Evolutionary conservation across 2,797 vertebrate genomes (phyloP).

Genomic region (Argyrosomus regius): DNA sequence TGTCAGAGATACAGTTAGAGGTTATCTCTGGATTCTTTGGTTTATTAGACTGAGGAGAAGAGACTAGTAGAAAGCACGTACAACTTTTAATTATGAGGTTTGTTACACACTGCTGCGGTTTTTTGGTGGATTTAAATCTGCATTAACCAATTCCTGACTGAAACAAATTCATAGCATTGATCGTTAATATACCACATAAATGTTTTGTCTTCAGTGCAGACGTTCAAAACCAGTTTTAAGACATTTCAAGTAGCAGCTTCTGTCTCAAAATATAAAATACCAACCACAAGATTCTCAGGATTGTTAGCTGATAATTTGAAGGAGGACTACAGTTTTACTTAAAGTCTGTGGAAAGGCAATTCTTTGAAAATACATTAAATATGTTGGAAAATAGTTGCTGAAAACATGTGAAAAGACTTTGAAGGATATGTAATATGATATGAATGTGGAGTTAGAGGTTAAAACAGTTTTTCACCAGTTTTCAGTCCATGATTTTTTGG

Average conservation of each 20-base stretch:
- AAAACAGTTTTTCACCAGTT: too few species aligned
- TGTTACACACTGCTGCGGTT: neutral
- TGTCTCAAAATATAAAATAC: too few species aligned
- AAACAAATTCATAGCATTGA: neutral
- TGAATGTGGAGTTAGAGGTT: too few species aligned
- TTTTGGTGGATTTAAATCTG: neutral
- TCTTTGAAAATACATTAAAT: too few species aligned
- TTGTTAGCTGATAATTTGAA: too few species aligned
- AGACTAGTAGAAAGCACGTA: neutral
- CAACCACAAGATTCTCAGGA: too few species aligned
- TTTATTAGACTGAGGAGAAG: neutral
- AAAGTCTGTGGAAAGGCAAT: too few species aligned
- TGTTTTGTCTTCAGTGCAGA: neutral
- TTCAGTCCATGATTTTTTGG: too few species aligned
- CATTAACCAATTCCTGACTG: neutral
- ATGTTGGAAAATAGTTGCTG: too few species aligned
- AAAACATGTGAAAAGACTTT: too few species aligned
- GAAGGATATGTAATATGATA: too few species aligned
- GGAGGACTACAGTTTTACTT: too few species aligned
- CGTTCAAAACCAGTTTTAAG: neutral
- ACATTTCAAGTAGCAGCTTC: neutral
- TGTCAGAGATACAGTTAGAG: slow-evolving; percentile 1
- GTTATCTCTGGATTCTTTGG: neutral
- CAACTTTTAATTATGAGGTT: neutral
- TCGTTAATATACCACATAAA: neutral